phyloP scores from a whole-genome alignment of 1,140 invertebrate genomes.

The Drosophila murphyi region DNA sequence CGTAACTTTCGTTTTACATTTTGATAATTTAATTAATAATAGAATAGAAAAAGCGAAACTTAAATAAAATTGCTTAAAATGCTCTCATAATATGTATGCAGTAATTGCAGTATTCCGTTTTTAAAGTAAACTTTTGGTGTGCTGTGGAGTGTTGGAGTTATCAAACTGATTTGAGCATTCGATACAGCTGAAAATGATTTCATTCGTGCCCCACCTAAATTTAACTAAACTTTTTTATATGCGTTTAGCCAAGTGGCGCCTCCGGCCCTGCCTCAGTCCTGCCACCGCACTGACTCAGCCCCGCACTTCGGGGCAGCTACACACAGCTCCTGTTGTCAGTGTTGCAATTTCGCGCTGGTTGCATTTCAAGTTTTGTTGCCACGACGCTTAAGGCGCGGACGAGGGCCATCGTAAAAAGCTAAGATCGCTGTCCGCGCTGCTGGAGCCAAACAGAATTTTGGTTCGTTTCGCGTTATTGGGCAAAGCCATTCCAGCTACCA shows the following conservation, averaged over 20 bases:
- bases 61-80: no score
- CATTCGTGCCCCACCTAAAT: slow-evolving; percentile 75
- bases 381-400: slow-evolving; percentile 42
- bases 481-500: slow-evolving; percentile 69
- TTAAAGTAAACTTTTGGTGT: neutral
- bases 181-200: slow-evolving; percentile 74
- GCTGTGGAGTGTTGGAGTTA: slow-evolving; percentile 3
- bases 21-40: no score
- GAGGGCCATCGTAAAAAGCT: slow-evolving; percentile 68
- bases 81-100: no score
- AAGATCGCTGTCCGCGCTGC: slow-evolving; percentile 77
- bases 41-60: no score
- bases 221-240: slow-evolving; percentile 81
- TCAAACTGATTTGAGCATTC: slow-evolving; percentile 4
- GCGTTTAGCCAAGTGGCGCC: slow-evolving; percentile 78
- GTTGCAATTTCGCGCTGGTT: slow-evolving; percentile 77
- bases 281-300: slow-evolving; percentile 3
- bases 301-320: neutral
- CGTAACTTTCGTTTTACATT: no score
- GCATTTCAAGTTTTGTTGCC: slow-evolving; percentile 78
- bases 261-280: slow-evolving; percentile 12
- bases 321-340: slow-evolving; percentile 9
- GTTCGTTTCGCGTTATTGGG: slow-evolving; percentile 74
- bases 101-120: no score
- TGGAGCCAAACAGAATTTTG: slow-evolving; percentile 67